A percentile compares a stretch with the other conserved stretches of the same genome.
Conservation (phyloP, 2,113 vertebrate species). For the Pomatorhinus ruficollis region DNA sequence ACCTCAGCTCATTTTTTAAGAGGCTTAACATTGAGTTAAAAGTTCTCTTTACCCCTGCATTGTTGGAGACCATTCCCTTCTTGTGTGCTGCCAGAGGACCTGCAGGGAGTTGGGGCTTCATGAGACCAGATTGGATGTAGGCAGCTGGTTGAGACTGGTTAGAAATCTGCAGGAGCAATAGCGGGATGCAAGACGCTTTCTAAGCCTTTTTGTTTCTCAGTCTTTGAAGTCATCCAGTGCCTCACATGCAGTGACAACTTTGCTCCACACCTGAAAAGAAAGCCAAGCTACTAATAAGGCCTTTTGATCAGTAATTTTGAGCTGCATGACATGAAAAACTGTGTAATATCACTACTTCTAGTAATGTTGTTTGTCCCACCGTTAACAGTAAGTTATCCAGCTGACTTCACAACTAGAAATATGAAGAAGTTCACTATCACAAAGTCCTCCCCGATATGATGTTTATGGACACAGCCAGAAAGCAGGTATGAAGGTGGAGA, state of each 20-base stretch:
- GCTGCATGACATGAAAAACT: not conserved
- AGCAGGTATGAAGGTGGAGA: not conserved
- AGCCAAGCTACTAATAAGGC: not conserved
- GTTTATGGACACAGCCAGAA: not conserved
- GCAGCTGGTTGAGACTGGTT: conserved; percentile 41
- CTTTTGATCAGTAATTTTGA: conserved; percentile 3
- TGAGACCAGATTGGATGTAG: conserved; percentile 18
- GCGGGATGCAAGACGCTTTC: not conserved
- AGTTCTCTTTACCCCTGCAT: conserved; percentile 43
- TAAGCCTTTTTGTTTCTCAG: conserved; percentile 43
- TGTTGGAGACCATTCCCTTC: conserved; percentile 44
- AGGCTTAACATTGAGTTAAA: conserved; percentile 56
- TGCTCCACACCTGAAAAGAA: conserved; percentile 15
- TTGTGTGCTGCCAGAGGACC: conserved; percentile 41
- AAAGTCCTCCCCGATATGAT: not conserved
- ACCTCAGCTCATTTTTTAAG: conserved; percentile 61
- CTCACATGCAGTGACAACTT: not conserved
- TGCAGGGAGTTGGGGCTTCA: conserved; percentile 17
- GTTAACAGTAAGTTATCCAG: not conserved
- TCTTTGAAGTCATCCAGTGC: conserved; percentile 30
- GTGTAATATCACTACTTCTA: not conserved
- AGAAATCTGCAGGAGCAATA: conserved; percentile 32
- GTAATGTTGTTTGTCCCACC: not conserved
- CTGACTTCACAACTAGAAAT: not conserved
- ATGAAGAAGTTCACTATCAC: not conserved